Evolutionary conservation across 1,140 invertebrate genomes (phyloP), one percentile per base, ranked within the genome.

Genomic region (Cryptotermes secundus): DNA sequence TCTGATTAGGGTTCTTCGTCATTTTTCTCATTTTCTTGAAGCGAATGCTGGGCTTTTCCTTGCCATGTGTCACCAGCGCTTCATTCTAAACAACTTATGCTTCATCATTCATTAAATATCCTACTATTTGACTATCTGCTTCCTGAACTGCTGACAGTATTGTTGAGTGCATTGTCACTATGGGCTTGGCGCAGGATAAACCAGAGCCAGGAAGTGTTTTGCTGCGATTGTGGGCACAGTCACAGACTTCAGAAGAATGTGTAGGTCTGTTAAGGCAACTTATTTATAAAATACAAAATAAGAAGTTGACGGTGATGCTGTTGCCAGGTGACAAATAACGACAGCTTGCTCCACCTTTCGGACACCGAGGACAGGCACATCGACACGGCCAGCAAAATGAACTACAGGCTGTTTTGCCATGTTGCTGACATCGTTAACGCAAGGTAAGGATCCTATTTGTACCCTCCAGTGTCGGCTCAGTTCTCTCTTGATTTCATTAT

Each of bases 311-410:
- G 1, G 16, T 12, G 2, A 14, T n/a, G 35, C 24, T 34, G n/a
- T 38, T 79, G 3, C 12, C 83, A 83, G 83, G 83, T 83, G 49
- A 83, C 83, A n/a, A 59, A 83, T 16, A 83, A 83, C 35, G 59
- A 83, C 24, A 83, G 38, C 9, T 22, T 83, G 12, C 31, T 34
- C 19, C 83, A 83, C 38, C 83, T 83, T 2, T 79, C 22, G 26
- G 83, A 79, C 59, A 31, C 35, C n/a, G 26, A 7, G 34, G 59
- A 83, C 83, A 83, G 34, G 24, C 83, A 83, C 34, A 35, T 83
- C n/a, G 83, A 83, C 72, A 83, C 59, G 1, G 36, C 79, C 31
- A 83, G 42, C 7, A 83, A 83, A 49, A 7, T 83, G 16, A 83
- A 83, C 83, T 83, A 83, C 38, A n/a, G 16, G n/a, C 3, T 83